phyloP scores from a whole-genome alignment of 2,888 invertebrate genomes.

The Drosophila pseudotakahashii region DNA sequence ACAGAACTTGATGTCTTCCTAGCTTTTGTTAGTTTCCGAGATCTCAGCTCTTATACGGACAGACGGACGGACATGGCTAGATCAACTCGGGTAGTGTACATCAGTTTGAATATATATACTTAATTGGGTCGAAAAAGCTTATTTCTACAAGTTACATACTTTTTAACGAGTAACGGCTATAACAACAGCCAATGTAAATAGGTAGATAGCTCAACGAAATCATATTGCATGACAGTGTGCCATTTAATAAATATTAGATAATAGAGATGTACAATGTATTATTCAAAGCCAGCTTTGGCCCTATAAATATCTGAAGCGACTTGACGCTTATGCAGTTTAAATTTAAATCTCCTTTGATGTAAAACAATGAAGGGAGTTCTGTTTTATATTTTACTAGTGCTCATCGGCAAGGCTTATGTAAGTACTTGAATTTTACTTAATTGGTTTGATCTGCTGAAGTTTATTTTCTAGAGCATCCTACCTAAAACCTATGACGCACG shows the following conservation, averaged over 20 bases:
- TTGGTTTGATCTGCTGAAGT: too few relatives aligned
- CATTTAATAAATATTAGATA: too few relatives aligned
- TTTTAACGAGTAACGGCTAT: too few relatives aligned
- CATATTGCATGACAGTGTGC: neutral
- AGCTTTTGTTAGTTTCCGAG: too few relatives aligned
- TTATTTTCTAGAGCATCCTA: too few relatives aligned
- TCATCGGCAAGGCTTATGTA: neutral
- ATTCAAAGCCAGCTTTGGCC: neutral
- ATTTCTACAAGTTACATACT: too few relatives aligned
- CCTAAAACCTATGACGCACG: slow-evolving; percentile 1
- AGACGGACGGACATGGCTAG: too few relatives aligned
- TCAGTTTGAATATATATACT: too few relatives aligned
- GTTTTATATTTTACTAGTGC: neutral
- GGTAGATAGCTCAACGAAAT: neutral
- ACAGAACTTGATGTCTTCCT: too few relatives aligned
- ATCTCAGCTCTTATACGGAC: too few relatives aligned
- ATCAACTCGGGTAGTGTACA: too few relatives aligned
- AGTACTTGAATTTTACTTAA: neutral
- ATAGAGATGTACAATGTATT: neutral
- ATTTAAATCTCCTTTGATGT: neutral
- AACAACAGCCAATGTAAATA: neutral
- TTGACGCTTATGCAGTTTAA: neutral
- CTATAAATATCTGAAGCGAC: neutral
- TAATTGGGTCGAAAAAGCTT: too few relatives aligned
- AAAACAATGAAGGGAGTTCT: neutral